Conservation (phyloP, 2,888 invertebrate species). For the Eupithecia centaureata region DNA sequence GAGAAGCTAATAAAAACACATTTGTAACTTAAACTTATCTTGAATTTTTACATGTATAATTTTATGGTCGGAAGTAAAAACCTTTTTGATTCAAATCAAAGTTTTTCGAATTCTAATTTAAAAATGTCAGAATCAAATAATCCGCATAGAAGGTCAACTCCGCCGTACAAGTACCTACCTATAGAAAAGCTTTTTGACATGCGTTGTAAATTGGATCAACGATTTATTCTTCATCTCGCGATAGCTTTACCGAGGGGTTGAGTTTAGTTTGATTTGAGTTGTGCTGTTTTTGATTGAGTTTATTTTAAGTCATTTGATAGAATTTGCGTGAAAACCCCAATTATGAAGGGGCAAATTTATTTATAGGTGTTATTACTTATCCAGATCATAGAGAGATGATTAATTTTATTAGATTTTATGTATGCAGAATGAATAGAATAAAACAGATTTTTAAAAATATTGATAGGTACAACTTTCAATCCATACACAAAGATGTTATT, state of each 20-base stretch:
- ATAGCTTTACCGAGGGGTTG: slow-evolving; percentile 41
- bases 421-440: background rate
- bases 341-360: background rate
- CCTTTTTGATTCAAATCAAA: background rate
- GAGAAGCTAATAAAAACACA: too few species aligned
- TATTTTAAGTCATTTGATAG: slow-evolving; percentile 30
- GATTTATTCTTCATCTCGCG: slow-evolving; percentile 4
- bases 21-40: too few species aligned
- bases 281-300: slow-evolving; percentile 54
- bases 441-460: too few species aligned
- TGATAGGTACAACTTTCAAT: too few species aligned
- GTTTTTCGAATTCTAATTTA: background rate
- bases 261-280: slow-evolving; percentile 55
- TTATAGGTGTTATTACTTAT: background rate
- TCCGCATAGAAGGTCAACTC: slow-evolving; percentile 5
- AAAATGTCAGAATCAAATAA: background rate
- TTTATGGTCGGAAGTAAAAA: too few species aligned
- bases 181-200: slow-evolving; percentile 3
- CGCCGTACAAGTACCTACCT: background rate
- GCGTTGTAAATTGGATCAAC: slow-evolving; percentile 7
- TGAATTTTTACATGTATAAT: too few species aligned
- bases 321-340: background rate
- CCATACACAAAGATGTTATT: too few species aligned
- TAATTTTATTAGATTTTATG: background rate
- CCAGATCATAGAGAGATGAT: background rate